Conservation (phyloP, 2,113 vertebrate genomes). For the Rattus rattus region DNA sequence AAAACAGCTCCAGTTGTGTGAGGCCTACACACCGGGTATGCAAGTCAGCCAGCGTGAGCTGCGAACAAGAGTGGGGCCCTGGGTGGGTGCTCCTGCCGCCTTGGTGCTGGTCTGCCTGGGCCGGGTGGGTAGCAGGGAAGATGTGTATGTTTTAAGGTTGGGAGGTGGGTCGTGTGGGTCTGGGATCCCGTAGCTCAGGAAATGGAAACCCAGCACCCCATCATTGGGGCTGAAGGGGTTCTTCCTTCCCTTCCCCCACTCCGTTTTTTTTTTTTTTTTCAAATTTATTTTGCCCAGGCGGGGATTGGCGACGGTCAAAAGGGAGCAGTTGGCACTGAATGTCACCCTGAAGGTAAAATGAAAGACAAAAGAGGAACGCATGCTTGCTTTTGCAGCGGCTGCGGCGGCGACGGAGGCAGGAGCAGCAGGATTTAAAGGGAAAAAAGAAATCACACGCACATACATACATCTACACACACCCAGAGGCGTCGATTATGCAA, state of each 20-base stretch:
- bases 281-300: slow-evolving; percentile 78
- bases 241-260: slow-evolving; percentile 30
- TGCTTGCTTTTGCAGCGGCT: slow-evolving; percentile 76
- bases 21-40: slow-evolving; percentile 78
- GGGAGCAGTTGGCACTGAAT: slow-evolving; percentile 84
- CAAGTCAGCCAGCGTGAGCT: slow-evolving; percentile 65
- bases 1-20: slow-evolving; percentile 64
- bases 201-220: slow-evolving; percentile 1
- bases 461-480: slow-evolving; percentile 63
- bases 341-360: slow-evolving; percentile 88
- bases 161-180: slow-evolving; percentile 51
- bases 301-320: slow-evolving; percentile 82
- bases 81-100: slow-evolving; percentile 57
- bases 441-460: slow-evolving; percentile 32
- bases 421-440: slow-evolving; percentile 74
- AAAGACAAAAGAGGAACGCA: slow-evolving; percentile 88
- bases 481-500: slow-evolving; percentile 80
- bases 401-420: slow-evolving; percentile 44
- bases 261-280: slow-evolving; percentile 1
- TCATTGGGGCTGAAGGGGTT: neutral
- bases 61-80: slow-evolving; percentile 60
- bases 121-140: slow-evolving; percentile 71
- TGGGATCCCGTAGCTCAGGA: neutral
- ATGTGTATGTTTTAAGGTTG: slow-evolving; percentile 33
- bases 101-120: slow-evolving; percentile 56